Evolutionary conservation across 1,140 invertebrate species (phyloP).

Genomic region (Drosophila nigrodunni): DNA sequence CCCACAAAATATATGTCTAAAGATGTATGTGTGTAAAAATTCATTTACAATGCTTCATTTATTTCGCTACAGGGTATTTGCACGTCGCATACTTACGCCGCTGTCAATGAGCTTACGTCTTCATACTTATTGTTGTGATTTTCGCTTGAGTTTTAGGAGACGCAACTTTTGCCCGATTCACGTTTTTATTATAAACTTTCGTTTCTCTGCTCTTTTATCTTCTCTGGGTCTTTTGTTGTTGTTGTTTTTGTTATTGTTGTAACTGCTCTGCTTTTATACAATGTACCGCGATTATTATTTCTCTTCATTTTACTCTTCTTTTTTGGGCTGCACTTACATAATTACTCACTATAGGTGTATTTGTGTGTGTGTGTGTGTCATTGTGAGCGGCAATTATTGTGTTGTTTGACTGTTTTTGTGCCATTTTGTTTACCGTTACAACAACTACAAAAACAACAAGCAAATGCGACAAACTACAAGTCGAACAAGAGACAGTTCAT

Average conservation of each 20-base stretch:
- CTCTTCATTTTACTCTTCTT: conserved; percentile 15
- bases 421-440: conserved; percentile 53
- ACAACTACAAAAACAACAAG: conserved; percentile 33
- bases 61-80: background rate
- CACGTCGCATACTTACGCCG: background rate
- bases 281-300: conserved; percentile 10
- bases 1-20: too few relatives aligned
- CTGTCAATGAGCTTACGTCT: background rate
- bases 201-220: conserved; percentile 38
- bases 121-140: conserved; percentile 18
- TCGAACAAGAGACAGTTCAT: conserved; percentile 25
- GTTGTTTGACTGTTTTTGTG: conserved; percentile 70
- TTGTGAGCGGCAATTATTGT: conserved; percentile 60
- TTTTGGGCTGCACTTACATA: conserved; percentile 57
- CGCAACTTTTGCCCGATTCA: conserved; percentile 17
- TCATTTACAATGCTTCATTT: background rate
- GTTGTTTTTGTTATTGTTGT: conserved; percentile 2
- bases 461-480: conserved; percentile 7
- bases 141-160: conserved; percentile 10
- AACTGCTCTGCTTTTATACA: conserved; percentile 15
- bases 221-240: conserved; percentile 36
- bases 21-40: background rate
- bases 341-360: conserved; percentile 36
- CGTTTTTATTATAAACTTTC: conserved; percentile 54
- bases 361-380: conserved; percentile 3